Conservation (phyloP, 1,140 invertebrate genomes). For the Zaprionus ornatus region DNA sequence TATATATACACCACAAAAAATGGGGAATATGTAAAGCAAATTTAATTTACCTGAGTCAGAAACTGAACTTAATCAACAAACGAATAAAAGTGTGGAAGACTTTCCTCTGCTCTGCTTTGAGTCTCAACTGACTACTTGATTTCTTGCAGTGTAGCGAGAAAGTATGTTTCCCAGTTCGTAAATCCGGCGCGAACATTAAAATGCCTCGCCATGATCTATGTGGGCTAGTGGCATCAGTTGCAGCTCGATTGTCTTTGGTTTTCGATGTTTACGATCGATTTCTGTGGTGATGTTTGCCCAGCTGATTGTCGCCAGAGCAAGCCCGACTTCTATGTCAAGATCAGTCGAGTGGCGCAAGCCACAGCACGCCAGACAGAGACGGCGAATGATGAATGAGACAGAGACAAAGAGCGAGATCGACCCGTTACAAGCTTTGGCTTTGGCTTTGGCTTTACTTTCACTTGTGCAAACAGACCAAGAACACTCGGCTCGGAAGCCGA, state of each 20-base stretch:
- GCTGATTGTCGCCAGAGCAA: constrained; percentile 16
- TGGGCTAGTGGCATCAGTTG: constrained; percentile 12
- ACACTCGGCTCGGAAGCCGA: constrained; percentile 27
- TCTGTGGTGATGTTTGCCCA: constrained; percentile 15
- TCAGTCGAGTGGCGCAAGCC: constrained; percentile 43
- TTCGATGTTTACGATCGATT: constrained; percentile 22
- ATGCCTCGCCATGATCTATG: constrained; percentile 1
- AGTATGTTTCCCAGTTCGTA: neutral
- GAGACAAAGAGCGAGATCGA: constrained; percentile 40
- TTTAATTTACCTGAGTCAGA: neutral
- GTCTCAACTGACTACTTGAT: neutral
- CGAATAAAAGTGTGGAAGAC: too few species aligned
- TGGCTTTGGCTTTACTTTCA: constrained; percentile 60
- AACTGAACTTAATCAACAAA: too few species aligned
- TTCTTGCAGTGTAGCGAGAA: neutral
- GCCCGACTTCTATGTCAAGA: constrained; percentile 67
- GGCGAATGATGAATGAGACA: neutral
- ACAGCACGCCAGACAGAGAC: neutral
- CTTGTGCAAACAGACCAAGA: constrained; percentile 75
- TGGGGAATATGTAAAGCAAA: neutral
- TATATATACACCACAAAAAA: too few species aligned
- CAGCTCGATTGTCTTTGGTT: constrained; percentile 19
- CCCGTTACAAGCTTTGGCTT: constrained; percentile 50
- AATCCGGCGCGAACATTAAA: neutral
- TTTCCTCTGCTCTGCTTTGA: too few species aligned